Conservation (phyloP, 2,113 vertebrate species). For the Stictonetta naevosa region DNA sequence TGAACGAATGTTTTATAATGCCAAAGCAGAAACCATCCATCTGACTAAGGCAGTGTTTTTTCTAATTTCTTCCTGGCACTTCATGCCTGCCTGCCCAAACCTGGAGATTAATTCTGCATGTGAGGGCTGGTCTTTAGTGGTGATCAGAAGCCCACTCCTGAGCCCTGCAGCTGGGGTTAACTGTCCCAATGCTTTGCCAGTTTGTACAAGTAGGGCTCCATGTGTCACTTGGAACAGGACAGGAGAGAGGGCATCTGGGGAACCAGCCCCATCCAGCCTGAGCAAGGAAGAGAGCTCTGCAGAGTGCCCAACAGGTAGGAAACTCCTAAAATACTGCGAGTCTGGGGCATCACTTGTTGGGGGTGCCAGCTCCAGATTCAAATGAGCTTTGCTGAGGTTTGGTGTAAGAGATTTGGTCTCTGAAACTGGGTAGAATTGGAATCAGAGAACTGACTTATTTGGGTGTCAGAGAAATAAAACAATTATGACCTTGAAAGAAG, state of each 20-base stretch:
- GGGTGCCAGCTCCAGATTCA: neutral
- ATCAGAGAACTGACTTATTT: neutral
- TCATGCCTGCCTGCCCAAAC: neutral
- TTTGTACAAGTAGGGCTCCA: neutral
- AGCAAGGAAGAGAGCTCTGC: neutral
- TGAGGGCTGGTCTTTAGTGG: neutral
- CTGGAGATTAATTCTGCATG: neutral
- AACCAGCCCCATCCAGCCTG: neutral
- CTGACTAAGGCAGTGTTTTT: neutral
- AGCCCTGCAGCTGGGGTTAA: neutral
- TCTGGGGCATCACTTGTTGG: neutral
- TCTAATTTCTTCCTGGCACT: neutral
- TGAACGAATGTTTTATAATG: neutral
- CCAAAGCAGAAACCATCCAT: neutral
- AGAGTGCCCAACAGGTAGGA: neutral
- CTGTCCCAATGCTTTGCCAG: too few species aligned
- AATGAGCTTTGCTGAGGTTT: neutral
- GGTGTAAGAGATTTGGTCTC: neutral
- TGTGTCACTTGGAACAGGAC: neutral
- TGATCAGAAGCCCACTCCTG: fast-evolving
- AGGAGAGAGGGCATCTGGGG: neutral
- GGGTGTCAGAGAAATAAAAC: neutral
- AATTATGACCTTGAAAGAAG: neutral
- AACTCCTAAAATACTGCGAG: neutral
- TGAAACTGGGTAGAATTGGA: neutral